Evolutionary conservation across 1,140 invertebrate species (phyloP).

Genomic region (Drepana arcuata): DNA sequence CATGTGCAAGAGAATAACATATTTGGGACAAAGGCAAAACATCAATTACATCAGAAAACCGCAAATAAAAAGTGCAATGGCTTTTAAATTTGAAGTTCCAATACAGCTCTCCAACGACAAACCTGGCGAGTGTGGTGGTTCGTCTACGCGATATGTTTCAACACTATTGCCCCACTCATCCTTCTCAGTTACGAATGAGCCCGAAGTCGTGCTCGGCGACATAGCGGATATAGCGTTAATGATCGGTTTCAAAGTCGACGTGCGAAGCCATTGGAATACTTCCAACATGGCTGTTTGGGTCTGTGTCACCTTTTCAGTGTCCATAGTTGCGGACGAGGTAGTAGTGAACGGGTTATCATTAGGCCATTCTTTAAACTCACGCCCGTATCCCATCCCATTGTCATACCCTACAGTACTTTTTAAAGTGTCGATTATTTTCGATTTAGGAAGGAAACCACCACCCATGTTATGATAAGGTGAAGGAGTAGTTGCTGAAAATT

Average conservation of each 20-base stretch:
- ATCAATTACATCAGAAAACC: slow-evolving; percentile 25
- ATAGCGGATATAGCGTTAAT: slow-evolving; percentile 50
- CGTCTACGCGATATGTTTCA: slow-evolving; percentile 64
- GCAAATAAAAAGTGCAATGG: slow-evolving; percentile 58
- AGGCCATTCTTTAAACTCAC: slow-evolving; percentile 57
- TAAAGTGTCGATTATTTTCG: slow-evolving; percentile 56
- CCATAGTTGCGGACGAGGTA: slow-evolving; percentile 53
- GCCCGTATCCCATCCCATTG: slow-evolving; percentile 34
- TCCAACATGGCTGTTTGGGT: slow-evolving; percentile 69
- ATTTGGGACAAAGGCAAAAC: slow-evolving; percentile 24
- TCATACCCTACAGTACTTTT: slow-evolving; percentile 62
- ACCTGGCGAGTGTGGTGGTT: slow-evolving; percentile 66
- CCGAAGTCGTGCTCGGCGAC: slow-evolving; percentile 36
- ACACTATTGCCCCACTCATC: slow-evolving; percentile 60
- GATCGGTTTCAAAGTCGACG: slow-evolving; percentile 63
- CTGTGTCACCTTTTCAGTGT: slow-evolving; percentile 54
- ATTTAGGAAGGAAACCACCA: slow-evolving; percentile 51
- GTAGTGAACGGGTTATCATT: slow-evolving; percentile 70
- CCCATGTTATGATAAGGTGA: slow-evolving; percentile 52
- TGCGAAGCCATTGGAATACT: slow-evolving; percentile 65
- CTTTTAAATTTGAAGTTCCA: slow-evolving; percentile 37
- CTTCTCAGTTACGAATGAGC: slow-evolving; percentile 42
- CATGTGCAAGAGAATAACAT: slow-evolving; percentile 23
- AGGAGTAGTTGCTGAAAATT: slow-evolving; percentile 62
- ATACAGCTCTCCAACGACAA: slow-evolving; percentile 59